Base-by-base conservation (phyloP, 2,113 vertebrate species). In the Python bivittatus region DNA sequence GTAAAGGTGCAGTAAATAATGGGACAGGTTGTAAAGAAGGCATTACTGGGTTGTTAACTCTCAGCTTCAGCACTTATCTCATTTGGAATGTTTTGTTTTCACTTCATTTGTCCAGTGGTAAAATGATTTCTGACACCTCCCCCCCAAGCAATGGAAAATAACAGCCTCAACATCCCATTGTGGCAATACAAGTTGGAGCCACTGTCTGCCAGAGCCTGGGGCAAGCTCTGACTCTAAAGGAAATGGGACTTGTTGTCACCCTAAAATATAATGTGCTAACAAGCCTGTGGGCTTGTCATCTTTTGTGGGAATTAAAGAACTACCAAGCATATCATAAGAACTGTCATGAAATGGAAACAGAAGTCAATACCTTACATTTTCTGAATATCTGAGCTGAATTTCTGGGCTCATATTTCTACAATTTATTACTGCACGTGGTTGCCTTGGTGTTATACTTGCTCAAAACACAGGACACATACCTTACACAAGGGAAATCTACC, bases 261-360 rank as follows among this genome's bases (percentile, higher is more conserved):
- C 44, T 48, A 38, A 44, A 84, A 84, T 22, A 54, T 53, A 68
- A 84, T n/a, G 44, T 89, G 87, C 33, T 84, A 64, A 54, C 42
- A 89, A 84, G 44, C n/a, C 87, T 85, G 44, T 54, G 20, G 91
- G 53, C 12, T 92, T 88, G 86, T 88, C 42, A 88, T 58, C 27
- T 83, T 92, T 48, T 84, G 54, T 61, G n/a, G 56, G 44, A 84
- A 92, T 61, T 42, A 92, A 89, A 61, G 57, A 61, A 23, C 57
- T 54, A 61, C 56, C 60, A 89, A 92, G 56, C 42, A 92, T 38
- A 42, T 89, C 44, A 64, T 44, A 33, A 42, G 27, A 48, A 53
- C 42, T 60, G 20, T 29, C 12, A 38, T 89, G 44, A 25, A 61
- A 84, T 89, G 44, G 87, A 84, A 89, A 27, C 44, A 89, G 72